Evolutionary conservation across 2,797 vertebrate genomes (phyloP), one percentile per base, ranked within the genome.

Genomic region (Acrossocheilus wenchowensis): DNA sequence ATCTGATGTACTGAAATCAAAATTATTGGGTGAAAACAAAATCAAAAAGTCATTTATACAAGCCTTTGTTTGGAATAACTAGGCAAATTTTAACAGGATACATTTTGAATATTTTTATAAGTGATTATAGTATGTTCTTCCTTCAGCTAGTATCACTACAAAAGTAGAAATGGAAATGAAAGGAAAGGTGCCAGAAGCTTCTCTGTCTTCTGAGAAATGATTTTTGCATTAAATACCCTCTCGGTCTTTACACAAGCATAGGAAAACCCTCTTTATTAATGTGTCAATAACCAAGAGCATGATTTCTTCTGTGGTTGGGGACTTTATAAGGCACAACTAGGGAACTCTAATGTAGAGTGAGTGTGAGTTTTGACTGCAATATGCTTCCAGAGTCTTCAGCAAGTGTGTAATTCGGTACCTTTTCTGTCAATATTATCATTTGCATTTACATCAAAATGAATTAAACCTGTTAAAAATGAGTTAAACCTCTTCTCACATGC

Each of bases 241-340:
- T 3, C 36, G 14, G 77, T 12, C 36, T 62, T 54, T 39, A 21
- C 23, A 10, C 2, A 57, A 62, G 36, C 34, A 39, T 41, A 75
- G 23, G 11, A 60, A 5, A 79, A 43, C 36, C 3, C 36, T 39
- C 14, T 41, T 60, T 26, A 62, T 62, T 41, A 62, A 79, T 79
- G 52, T 41, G 39, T 62, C 54, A 43, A 6, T 62, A 79, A 79
- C 77, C 12, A 78, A 79, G 11, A 41, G 23, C 2, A 0, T 8
- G 30, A n/a, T 78, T 36, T 60, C 36, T 39, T 78, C 15, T 77
- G 15, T n/a, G 52, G 21, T 39, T 79, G 52, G 54, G 3, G 21
- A 79, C 77, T 79, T 39, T n/a, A 30, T 30, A 79, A 62, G 77
- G 26, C 48, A 75, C 26, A 34, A 52, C 48, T 52, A 52, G 23